phyloP scores from a whole-genome alignment of 1,140 invertebrate genomes.

The Apis mellifera region DNA sequence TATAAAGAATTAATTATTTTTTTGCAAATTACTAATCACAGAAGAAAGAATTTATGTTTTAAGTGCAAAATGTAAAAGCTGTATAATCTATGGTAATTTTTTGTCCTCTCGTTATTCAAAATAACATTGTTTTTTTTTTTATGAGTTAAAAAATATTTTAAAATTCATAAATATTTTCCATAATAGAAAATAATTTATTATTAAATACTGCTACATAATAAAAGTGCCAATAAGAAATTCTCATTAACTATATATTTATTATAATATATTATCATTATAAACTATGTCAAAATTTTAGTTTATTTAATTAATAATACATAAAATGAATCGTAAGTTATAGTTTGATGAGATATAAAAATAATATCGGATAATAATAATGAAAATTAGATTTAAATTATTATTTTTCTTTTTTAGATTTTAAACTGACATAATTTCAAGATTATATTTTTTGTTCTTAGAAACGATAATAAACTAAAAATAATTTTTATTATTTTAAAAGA shows the following conservation, averaged over 20 bases:
- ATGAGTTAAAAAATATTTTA: neutral
- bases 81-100: neutral
- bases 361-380: neutral
- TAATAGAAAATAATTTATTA: neutral
- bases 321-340: neutral
- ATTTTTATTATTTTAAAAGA: neutral
- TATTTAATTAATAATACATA: neutral
- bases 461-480: neutral
- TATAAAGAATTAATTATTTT: neutral
- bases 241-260: neutral
- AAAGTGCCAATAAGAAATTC: slow-evolving; percentile 14
- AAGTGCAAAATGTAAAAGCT: neutral
- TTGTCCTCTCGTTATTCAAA: neutral
- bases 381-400: neutral
- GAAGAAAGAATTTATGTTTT: neutral
- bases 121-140: neutral
- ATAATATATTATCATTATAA: neutral
- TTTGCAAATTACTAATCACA: neutral
- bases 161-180: neutral
- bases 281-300: neutral
- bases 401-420: neutral
- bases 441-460: neutral
- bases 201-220: neutral
- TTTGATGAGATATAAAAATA: neutral
- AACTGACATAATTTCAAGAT: no score